A percentile compares a stretch with the other conserved stretches of the same genome.
Evolutionary conservation across 2,113 vertebrate species (phyloP).

Genomic region (Ahaetulla prasina): DNA sequence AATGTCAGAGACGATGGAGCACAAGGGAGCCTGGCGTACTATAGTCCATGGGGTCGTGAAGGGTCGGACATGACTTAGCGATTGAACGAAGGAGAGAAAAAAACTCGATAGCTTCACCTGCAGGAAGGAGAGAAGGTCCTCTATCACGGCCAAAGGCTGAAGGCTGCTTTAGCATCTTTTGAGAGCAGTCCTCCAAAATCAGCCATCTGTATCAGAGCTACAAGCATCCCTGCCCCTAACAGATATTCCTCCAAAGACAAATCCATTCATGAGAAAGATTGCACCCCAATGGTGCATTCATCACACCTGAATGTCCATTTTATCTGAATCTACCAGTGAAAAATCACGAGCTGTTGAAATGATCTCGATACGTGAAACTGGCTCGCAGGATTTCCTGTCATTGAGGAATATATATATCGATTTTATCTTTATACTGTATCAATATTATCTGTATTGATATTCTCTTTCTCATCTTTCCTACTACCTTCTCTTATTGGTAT

Average conservation of each 20-base stretch:
- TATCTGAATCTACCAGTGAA: neutral
- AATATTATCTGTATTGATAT: neutral
- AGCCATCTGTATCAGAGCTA: neutral
- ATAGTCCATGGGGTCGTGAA: neutral
- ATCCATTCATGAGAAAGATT: neutral
- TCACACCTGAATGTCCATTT: neutral
- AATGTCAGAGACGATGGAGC: neutral
- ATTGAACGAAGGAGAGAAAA: neutral
- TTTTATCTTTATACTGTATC: neutral
- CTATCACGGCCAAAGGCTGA: neutral
- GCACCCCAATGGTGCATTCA: neutral
- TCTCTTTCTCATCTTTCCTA: neutral
- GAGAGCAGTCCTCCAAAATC: neutral
- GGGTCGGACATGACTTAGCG: neutral
- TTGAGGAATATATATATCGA: neutral
- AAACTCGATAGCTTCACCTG: neutral
- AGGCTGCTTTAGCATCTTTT: neutral
- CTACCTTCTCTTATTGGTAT: neutral
- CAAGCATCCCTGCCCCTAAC: neutral
- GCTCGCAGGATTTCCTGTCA: neutral
- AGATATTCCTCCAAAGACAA: neutral
- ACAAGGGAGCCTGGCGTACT: neutral
- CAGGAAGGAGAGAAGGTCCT: neutral
- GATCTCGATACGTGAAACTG: neutral
- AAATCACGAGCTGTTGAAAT: neutral